Evolutionary conservation across 92 coral and sea anemone genomes (phyloP), one percentile per base, ranked within the genome.

Genomic region (Pocillopora meandrina): DNA sequence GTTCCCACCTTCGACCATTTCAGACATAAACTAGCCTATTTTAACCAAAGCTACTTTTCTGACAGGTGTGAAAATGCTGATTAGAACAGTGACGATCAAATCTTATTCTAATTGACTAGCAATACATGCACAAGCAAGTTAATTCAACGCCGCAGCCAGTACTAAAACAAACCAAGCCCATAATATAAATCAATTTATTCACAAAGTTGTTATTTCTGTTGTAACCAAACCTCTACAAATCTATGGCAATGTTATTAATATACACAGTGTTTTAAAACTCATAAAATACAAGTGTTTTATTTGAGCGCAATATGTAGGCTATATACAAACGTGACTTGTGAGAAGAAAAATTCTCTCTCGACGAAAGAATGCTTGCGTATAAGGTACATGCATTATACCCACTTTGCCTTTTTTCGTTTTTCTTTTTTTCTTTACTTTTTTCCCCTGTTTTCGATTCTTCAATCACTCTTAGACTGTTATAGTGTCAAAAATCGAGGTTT

Each of bases 141-240:
- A 11, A 5, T 15, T 68, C 19, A 5, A 3, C 10, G 33, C 62
- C 59, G 15, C n/a, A 73, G 4, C 12, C 8, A 61, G 19, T 34
- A 21, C 12, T 7, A 49, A 65, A 21, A 5, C 63, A 5, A n/a
- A 79, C 42, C 47, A 20, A 61, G 56, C 55, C 4, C 31, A 56
- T 74, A 63, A 77, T 80, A 92, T 34, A 87, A 79, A 92, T 90
- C 87, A 87, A 49, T 88, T 89, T 93, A 91, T 91, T 93, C 77
- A 93, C 92, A 81, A 91, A 87, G 86, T 76, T 74, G 89, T 84
- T 76, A 82, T 86, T 87, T 94, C 67, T 77, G 84, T 80, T 82
- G 90, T 89, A 87, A 90, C 88, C 91, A 89, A 86, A 91, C 90
- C 95, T 80, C 95, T 91, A 91, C 92, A 88, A 91, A 91, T 85